Percentiles rank a stretch among this genome's conserved stretches.
phyloP scores from a whole-genome alignment of 2,888 invertebrate species.

The Sphecodes monilicornis region DNA sequence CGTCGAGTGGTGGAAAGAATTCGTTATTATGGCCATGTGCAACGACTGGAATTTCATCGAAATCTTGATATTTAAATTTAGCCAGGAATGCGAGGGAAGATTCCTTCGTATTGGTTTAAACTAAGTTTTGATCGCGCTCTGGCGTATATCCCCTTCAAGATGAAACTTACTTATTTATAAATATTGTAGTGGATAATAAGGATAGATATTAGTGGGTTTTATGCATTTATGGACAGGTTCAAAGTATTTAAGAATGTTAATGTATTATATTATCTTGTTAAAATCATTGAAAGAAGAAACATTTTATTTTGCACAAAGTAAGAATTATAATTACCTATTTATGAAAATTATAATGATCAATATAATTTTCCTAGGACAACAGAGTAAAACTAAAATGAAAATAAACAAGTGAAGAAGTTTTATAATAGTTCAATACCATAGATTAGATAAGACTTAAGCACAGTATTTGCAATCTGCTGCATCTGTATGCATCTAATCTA shows the following conservation, averaged over 20 bases:
- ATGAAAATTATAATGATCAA: background rate
- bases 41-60: constrained; percentile 30
- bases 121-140: constrained; percentile 11
- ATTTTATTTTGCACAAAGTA: background rate
- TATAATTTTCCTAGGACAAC: background rate
- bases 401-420: background rate
- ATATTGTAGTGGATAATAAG: background rate
- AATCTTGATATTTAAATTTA: constrained; percentile 57
- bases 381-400: background rate
- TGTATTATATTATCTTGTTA: background rate
- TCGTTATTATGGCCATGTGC: constrained; percentile 35
- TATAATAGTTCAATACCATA: background rate
- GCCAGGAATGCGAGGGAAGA: constrained; percentile 45
- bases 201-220: background rate
- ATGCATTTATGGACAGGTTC: no score
- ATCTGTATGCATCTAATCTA: background rate
- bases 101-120: constrained; percentile 7
- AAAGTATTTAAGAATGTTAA: background rate
- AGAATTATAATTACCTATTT: background rate
- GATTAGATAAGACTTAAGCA: background rate
- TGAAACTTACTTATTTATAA: background rate
- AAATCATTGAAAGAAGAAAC: background rate
- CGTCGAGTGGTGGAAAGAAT: background rate
- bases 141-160: constrained; percentile 15
- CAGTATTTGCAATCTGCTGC: background rate